Base-by-base conservation (phyloP, 2,888 invertebrate species). In the Melanotus villosus region DNA sequence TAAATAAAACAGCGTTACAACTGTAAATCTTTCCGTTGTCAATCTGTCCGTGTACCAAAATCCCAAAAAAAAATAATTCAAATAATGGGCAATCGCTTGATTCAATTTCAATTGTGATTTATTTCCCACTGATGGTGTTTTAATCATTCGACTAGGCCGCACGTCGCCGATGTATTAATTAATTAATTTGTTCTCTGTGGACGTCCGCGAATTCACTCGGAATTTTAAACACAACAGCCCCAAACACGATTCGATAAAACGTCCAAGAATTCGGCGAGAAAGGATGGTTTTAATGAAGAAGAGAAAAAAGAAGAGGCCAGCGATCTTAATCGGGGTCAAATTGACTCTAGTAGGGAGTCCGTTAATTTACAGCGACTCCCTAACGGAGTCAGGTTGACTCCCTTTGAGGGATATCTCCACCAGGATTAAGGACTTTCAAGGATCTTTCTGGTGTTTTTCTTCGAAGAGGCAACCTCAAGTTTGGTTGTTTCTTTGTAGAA, bases 291-390 rank as follows among this genome's bases (percentile, higher is more conserved):
- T n/a, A n/a, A 50, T 21, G 41, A 23, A 32, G 68, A 59, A 68
- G 71, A 70, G 72, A 60, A 71, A 50, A 65, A 69, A 70, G 72
- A 70, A 52, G 65, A 54, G 69, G 65, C 47, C 75, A 72, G 73
- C 74, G 78, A 83, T 84, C 90, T 93, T 91, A 91, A 89, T 91
- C 89, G 92, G 94, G 92, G 92, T 95, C 92, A 95, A 95, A 95
- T 95, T 95, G 95, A 95, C 95, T 95, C 95, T 95, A 95, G 95
- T 95, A 95, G 95, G 95, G 95, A 95, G 95, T 95, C 95, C 93
- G 93, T 93, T 89, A 89, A 85, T 88, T 87, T 88, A 87, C 88
- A 91, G 92, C 90, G 95, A 94, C 95, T 95, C 95, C 95, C 94
- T 95, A 95, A 95, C 94, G 93, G 94, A 94, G 95, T 95, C 95